Percentiles rank a stretch among this genome's conserved stretches.
These are phyloP conservation scores for Rhinolophus sinicus DNA, from an alignment of 2,113 vertebrate species.

Conservation along the genomic window DNA sequence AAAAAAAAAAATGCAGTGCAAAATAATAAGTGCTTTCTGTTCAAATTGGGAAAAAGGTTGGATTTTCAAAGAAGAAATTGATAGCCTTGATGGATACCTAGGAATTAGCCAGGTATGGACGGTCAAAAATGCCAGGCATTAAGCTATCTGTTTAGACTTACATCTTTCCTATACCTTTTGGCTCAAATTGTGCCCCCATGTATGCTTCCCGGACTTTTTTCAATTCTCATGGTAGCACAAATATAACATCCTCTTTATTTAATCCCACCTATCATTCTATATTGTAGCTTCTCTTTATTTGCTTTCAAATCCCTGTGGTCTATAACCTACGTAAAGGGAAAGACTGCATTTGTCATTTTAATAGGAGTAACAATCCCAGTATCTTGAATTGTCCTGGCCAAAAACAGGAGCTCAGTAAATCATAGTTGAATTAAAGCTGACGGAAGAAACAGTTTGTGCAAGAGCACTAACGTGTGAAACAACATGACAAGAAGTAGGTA, in stretches of 20 bases:
- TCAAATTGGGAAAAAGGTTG: not conserved
- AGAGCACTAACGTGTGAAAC: slow-evolving; percentile 22
- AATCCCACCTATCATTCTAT: not conserved
- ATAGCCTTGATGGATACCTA: not conserved
- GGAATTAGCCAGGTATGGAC: not conserved
- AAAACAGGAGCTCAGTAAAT: slow-evolving; percentile 39
- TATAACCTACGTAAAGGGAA: not conserved
- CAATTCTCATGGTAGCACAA: not conserved
- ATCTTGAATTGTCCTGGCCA: not conserved
- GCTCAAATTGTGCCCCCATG: not conserved
- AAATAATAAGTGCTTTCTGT: not conserved
- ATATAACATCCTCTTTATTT: not conserved
- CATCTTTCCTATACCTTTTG: not conserved
- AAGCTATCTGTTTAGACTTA: not conserved
- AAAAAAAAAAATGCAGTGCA: not conserved
- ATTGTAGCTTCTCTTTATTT: not conserved
- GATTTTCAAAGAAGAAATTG: not conserved
- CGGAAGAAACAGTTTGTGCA: not conserved
- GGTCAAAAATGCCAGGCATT: not conserved
- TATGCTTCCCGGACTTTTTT: not conserved
- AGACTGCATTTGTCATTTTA: not conserved
- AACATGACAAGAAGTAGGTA: not conserved
- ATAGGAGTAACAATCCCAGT: not conserved
- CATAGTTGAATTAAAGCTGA: not conserved
- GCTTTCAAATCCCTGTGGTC: not conserved